Percentiles rank a stretch among this genome's conserved stretches.
These are phyloP conservation scores for Eunapius fragilis DNA, from an alignment of 37 sponge, comb jelly and placozoan species.

Conservation along the genomic window DNA sequence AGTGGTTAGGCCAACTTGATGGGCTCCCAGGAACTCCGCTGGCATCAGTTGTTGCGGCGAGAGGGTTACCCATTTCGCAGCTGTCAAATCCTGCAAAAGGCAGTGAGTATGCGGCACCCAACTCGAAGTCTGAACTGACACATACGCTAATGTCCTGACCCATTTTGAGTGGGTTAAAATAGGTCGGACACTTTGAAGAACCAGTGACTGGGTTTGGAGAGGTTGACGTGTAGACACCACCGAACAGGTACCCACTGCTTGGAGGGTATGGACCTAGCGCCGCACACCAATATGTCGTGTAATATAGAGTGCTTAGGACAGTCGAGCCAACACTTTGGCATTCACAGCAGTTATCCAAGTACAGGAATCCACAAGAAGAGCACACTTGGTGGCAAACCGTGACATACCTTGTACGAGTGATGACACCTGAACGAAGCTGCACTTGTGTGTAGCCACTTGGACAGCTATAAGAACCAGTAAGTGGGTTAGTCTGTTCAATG, in stretches of 20 bases:
- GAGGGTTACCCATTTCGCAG: constrained; percentile 68
- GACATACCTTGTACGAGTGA: neutral
- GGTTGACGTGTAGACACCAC: constrained; percentile 71
- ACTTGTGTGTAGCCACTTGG: constrained; percentile 8
- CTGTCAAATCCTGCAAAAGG: constrained; percentile 80
- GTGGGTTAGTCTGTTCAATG: constrained; percentile 18
- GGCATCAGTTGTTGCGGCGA: constrained; percentile 30
- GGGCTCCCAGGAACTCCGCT: neutral
- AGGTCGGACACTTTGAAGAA: constrained; percentile 54
- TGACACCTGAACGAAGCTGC: neutral
- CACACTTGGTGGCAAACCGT: neutral
- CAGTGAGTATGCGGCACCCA: constrained; percentile 26
- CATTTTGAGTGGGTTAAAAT: constrained; percentile 54
- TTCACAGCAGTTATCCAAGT: neutral
- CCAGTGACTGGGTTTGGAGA: constrained; percentile 65
- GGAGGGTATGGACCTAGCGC: constrained; percentile 17
- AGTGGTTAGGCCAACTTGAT: constrained; percentile 34
- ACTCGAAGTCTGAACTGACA: constrained; percentile 62
- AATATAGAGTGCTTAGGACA: constrained; percentile 2
- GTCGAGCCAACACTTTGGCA: neutral
- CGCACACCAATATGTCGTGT: constrained; percentile 72
- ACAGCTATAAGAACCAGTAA: constrained; percentile 21
- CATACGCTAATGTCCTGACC: constrained; percentile 66
- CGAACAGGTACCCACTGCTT: constrained; percentile 76
- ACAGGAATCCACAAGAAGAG: neutral